Conservation (phyloP, 2,888 invertebrate genomes). For the Thymelicus lineola region DNA sequence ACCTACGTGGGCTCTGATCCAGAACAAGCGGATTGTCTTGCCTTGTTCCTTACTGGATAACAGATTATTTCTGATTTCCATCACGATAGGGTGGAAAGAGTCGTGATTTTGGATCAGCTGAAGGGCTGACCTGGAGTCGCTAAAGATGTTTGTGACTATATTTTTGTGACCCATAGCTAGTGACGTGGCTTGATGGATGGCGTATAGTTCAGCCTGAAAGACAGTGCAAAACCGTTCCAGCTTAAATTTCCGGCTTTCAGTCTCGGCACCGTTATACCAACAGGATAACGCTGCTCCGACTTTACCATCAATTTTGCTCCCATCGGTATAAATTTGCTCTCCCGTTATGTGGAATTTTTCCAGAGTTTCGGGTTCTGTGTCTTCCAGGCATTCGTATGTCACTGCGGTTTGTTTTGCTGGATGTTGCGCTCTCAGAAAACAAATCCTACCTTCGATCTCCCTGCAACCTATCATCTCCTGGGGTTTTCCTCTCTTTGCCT, state of each 20-base stretch:
- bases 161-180: neutral
- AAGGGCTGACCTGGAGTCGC: constrained; percentile 15
- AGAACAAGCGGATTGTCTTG: neutral
- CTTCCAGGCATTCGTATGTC: neutral
- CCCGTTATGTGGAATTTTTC: neutral
- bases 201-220: constrained; percentile 11
- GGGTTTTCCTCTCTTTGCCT: neutral
- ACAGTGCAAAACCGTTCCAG: constrained; percentile 11
- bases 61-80: neutral
- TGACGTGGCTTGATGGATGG: neutral
- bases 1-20: constrained; percentile 11
- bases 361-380: neutral
- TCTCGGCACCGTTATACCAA: neutral
- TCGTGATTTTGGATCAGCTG: neutral
- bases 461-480: neutral
- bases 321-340: constrained; percentile 3
- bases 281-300: constrained; percentile 3
- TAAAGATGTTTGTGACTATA: neutral
- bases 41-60: neutral
- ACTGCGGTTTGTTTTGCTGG: neutral
- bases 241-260: neutral
- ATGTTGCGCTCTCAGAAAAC: neutral
- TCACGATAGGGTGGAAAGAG: neutral
- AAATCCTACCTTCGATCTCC: neutral
- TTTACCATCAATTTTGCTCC: constrained; percentile 10